Percentiles rank a stretch among this genome's conserved stretches.
Conservation (phyloP, 2,797 vertebrate genomes). For the Leontopithecus rosalia region DNA sequence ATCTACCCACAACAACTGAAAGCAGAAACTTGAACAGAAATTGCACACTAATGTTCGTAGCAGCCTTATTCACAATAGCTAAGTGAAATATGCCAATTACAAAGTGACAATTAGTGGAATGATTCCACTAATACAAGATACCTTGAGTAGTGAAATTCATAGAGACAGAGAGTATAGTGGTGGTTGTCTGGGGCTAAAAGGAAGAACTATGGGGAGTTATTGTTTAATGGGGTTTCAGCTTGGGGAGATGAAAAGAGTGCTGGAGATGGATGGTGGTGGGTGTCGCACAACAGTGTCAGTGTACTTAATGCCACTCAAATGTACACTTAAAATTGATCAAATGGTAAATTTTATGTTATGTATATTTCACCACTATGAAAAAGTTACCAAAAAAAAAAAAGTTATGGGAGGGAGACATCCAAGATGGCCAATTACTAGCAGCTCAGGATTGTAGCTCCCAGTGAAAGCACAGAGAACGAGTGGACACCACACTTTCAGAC, state of each 20-base stretch:
- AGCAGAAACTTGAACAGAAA: neutral
- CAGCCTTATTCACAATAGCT: neutral
- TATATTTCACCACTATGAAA: neutral
- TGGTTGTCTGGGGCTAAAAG: neutral
- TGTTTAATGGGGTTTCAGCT: neutral
- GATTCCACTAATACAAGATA: neutral
- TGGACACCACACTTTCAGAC: no score
- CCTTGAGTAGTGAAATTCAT: neutral
- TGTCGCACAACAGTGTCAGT: neutral
- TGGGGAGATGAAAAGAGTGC: neutral
- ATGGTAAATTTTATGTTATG: neutral
- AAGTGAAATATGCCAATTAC: neutral
- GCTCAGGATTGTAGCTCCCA: no score
- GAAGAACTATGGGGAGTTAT: neutral
- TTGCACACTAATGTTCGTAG: neutral
- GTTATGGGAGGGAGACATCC: no score
- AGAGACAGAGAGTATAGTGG: neutral
- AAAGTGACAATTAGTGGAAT: neutral
- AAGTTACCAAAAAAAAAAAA: neutral
- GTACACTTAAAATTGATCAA: neutral
- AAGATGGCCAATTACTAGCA: no score
- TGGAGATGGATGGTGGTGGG: neutral
- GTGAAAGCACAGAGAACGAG: no score
- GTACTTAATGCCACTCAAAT: neutral
- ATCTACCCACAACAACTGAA: neutral